Evolutionary conservation across 2,113 vertebrate genomes (phyloP).

Genomic region (Istiophorus platypterus): DNA sequence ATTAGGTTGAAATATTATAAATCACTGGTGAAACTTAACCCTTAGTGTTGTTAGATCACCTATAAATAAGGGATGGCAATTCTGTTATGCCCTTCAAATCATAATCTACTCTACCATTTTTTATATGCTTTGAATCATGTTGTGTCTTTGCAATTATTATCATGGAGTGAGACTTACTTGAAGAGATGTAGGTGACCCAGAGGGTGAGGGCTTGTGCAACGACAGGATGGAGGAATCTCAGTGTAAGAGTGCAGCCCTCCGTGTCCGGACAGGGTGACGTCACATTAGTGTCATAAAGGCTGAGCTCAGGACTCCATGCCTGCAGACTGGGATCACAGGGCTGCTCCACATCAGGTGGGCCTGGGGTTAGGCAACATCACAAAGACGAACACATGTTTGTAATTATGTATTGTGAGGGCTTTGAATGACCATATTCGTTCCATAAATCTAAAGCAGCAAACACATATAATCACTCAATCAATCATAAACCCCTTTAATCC

Average conservation of each 20-base stretch:
- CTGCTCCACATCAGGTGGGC: conserved; percentile 94
- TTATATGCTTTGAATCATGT: neutral
- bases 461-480: neutral
- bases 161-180: conserved; percentile 63
- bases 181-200: conserved; percentile 95
- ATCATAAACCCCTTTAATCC: neutral
- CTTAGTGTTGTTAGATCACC: neutral
- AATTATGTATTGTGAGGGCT: neutral
- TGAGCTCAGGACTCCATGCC: conserved; percentile 97
- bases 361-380: conserved; percentile 76
- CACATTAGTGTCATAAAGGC: conserved; percentile 93
- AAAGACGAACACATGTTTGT: conserved; percentile 26
- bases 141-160: neutral
- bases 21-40: too few relatives aligned
- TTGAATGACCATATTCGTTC: neutral
- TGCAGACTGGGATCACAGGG: conserved; percentile 95
- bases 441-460: neutral
- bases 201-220: conserved; percentile 88
- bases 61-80: neutral
- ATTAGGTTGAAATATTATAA: too few relatives aligned
- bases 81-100: neutral
- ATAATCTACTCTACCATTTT: neutral
- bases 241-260: conserved; percentile 91
- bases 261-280: conserved; percentile 91
- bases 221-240: conserved; percentile 89